Conservation (phyloP, 1,140 invertebrate species). For the Tetramorium parvispinum region DNA sequence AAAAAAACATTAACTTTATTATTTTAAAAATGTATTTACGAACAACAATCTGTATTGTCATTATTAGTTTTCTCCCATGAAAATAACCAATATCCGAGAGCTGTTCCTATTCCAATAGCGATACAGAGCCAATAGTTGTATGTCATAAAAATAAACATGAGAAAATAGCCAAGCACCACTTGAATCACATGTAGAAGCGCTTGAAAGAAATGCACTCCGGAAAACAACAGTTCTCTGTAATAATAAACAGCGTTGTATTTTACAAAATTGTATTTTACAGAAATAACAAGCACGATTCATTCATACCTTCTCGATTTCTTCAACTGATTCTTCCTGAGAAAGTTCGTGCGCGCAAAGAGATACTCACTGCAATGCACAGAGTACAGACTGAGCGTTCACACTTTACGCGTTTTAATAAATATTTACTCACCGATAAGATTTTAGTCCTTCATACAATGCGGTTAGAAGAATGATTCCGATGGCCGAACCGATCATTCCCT, state of each 20-base stretch:
- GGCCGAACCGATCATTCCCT: conserved; percentile 78
- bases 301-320: conserved; percentile 56
- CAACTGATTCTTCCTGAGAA: conserved; percentile 3
- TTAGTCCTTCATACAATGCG: conserved; percentile 81
- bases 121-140: conserved; percentile 91
- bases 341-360: conserved; percentile 60
- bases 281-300: not conserved
- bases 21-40: conserved; percentile 27
- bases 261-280: not conserved
- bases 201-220: conserved; percentile 86
- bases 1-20: not conserved
- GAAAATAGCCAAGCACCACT: conserved; percentile 88
- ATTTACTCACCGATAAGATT: conserved; percentile 80
- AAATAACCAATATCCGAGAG: conserved; percentile 89
- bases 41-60: conserved; percentile 77
- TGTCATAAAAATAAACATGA: conserved; percentile 93
- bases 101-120: conserved; percentile 88
- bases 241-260: not conserved
- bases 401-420: not conserved
- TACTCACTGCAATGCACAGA: conserved; percentile 72
- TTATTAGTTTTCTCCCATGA: conserved; percentile 86
- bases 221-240: conserved; percentile 83
- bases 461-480: conserved; percentile 79
- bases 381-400: not conserved
- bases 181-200: conserved; percentile 89